A percentile compares a stretch with the other conserved stretches of the same genome.
Conservation (phyloP, 1,140 invertebrate species). For the Cotesia typhae region DNA sequence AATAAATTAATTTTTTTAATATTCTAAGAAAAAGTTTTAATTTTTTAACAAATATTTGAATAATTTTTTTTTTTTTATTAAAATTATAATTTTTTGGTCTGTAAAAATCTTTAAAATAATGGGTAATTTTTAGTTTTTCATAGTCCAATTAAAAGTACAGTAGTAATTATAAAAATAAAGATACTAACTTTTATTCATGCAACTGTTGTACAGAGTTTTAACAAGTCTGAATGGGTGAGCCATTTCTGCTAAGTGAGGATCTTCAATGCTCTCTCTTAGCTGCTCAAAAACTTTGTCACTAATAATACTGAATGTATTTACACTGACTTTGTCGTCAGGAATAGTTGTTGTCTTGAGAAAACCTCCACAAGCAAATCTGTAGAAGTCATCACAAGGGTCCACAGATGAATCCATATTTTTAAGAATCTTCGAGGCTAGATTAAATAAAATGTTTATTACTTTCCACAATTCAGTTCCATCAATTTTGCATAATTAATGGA, state of each 20-base stretch:
- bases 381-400: constrained; percentile 85
- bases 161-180: too few species aligned
- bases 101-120: too few species aligned
- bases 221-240: constrained; percentile 78
- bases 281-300: constrained; percentile 83
- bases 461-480: background rate
- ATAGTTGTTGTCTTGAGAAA: constrained; percentile 62
- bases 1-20: too few species aligned
- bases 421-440: constrained; percentile 64
- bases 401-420: constrained; percentile 67
- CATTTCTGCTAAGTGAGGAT: constrained; percentile 72
- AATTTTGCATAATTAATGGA: too few species aligned
- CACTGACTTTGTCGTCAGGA: constrained; percentile 74
- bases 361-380: constrained; percentile 73
- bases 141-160: constrained; percentile 4
- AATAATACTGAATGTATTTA: constrained; percentile 83
- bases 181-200: constrained; percentile 85
- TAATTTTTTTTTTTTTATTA: too few species aligned
- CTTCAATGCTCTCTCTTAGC: constrained; percentile 77
- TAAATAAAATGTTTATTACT: constrained; percentile 1
- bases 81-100: too few species aligned
- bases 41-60: too few species aligned
- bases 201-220: constrained; percentile 82
- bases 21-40: too few species aligned
- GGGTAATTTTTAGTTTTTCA: background rate